A percentile compares a stretch with the other conserved stretches of the same genome.
Conservation (phyloP, 2,888 invertebrate species). For the Lithophane semibrunnea region DNA sequence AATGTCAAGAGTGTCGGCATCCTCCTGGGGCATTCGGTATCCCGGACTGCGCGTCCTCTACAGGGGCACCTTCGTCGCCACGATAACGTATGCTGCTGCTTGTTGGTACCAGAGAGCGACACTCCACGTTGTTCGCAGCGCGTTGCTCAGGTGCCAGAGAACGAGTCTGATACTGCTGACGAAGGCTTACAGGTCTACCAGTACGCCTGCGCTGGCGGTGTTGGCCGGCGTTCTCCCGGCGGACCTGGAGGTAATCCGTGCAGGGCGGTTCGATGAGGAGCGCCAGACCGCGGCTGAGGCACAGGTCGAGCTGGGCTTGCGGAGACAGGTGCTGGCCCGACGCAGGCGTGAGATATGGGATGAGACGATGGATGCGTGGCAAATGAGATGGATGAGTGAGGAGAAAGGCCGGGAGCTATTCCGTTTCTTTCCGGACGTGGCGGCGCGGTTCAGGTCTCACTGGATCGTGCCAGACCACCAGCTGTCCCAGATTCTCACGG, state of each 20-base stretch:
- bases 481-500: conserved; percentile 52
- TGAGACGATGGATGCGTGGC: conserved; percentile 1
- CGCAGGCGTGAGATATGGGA: neutral
- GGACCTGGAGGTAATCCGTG: conserved; percentile 18
- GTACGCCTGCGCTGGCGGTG: conserved; percentile 13
- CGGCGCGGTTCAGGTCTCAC: conserved; percentile 17
- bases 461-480: conserved; percentile 59
- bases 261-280: neutral
- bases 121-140: conserved; percentile 9
- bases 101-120: conserved; percentile 1
- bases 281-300: neutral
- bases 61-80: conserved; percentile 21
- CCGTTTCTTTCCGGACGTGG: conserved; percentile 65
- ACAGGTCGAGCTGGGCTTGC: neutral
- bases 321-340: neutral
- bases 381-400: conserved; percentile 7
- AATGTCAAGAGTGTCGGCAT: conserved; percentile 64
- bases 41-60: conserved; percentile 14
- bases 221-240: conserved; percentile 16
- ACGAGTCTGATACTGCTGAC: neutral
- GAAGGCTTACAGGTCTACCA: conserved; percentile 13
- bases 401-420: conserved; percentile 41
- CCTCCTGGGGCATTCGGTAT: conserved; percentile 60
- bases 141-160: conserved; percentile 5
- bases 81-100: conserved; percentile 33